Evolutionary conservation across 1,140 invertebrate genomes (phyloP), one percentile per base, ranked within the genome.

Genomic region (Ceratosolen solmsi): DNA sequence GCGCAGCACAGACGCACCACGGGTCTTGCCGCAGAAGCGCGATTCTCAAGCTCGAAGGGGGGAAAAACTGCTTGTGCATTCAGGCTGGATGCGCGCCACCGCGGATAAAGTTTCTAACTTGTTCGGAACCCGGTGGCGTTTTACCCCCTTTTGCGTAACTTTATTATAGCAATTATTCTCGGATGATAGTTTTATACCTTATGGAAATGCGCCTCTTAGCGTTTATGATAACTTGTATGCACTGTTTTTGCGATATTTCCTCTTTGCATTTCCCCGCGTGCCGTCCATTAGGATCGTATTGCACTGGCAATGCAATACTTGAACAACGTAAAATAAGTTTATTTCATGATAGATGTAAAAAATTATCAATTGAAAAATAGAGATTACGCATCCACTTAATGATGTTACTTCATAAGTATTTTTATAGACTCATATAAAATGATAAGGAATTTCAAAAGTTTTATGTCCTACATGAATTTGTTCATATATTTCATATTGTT

Each of bases 111-210:
- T 41, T 70, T 70, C n/a, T 5, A 9, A 22, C 38, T 70, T 70
- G 38, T 70, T 49, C 25, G 41, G 33, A 75, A 75, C 13, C n/a
- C 4, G 30, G 54, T 68, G 36, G 63, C 33, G 33, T 68, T 68
- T 38, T 58, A n/a, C 73, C 30, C 54, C 33, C 22, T 41, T 38
- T 70, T 70, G 38, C 65, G 38, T 25, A 46, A 70, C 17, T 70
- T 70, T 70, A 70, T 70, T 70, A 41, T 13, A 3, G 38, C n/a
- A 46, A 70, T 46, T 70, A 70, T n/a, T 70, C n/a, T 70, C 38
- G 38, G n/a, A 17, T 70, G 36, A 70, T 46, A 70, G 65, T 70
- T 70, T 70, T 70, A 70, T 70, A 36, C 65, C 33, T 70, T 46
- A 46, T 70, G 36, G 36, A 70, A 70, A 70, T 63, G 30, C 20